Base-by-base conservation (phyloP, 1,140 invertebrate species). In the Ceratina calcarata region DNA sequence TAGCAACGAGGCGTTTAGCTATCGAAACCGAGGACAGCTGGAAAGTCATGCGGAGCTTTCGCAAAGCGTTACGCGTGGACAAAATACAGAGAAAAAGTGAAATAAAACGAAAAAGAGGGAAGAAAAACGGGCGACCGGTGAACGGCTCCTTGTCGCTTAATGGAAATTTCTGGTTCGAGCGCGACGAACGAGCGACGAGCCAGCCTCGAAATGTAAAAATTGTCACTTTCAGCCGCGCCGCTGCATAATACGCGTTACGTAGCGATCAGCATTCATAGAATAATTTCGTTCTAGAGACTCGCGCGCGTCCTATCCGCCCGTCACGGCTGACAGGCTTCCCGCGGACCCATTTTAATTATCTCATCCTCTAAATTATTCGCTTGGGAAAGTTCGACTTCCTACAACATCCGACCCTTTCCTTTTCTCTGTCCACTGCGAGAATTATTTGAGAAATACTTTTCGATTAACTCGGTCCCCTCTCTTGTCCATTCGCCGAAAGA, bases 231-330 rank as follows among this genome's bases (percentile, higher is more conserved):
- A 89, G 86, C 78, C 67, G 53, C 71, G 81, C 74, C 80, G 77
- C 86, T 88, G 88, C 89, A 90, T 90, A 90, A 90, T 90, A 86
- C 81, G 82, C 84, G 81, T 79, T 82, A 81, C 84, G 80, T 73
- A 77, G 64, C 84, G 83, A 91, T 91, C 87, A 91, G 85, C 86
- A 91, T 91, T 91, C 90, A 90, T 91, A 91, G 89, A 91, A 90
- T 90, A 91, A 91, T 91, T 91, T 90, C 84, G 78, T 89, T 86
- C 82, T 84, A 83, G 83, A 82, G 80, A 82, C 68, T 74, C 61
- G 78, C 70, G 60, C 80, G 60, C 80, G 78, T 87, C 84, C 84
- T 89, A 89, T 89, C 88, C 87, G 85, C 82, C 84, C 83, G 82
- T 88, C 89, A 89, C 81, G 85, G 80, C 75, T 88, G 87, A 90